Base-by-base conservation (phyloP, 1,140 invertebrate genomes). In the Palaemon carinicauda region DNA sequence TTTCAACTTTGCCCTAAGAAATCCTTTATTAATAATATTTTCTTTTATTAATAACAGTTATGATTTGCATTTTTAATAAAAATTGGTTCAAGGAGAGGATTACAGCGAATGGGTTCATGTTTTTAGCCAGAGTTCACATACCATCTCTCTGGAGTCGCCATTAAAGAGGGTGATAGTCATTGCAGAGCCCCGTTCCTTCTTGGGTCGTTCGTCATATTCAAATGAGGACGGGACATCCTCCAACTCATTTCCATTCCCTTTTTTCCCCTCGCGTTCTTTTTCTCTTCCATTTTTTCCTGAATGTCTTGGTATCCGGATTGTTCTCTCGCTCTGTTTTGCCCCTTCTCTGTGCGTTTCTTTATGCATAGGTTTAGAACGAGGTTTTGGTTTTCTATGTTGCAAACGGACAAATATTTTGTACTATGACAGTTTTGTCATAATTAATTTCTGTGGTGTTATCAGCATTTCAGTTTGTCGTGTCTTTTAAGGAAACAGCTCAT, bases 131-230 rank as follows among this genome's bases (percentile, higher is more conserved):
- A 41, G 33, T 41, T 41, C 33, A 41, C 9, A 41, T 41, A 41
- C 33, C 33, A 41, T 41, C 41, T 41, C 41, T 41, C 41, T 9
- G 2, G 27, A 29, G 33, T 24, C 24, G 69, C 9, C 19, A 73
- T 24, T 29, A 73, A 73, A 31, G 27, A 73, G 14, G 27, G 31
- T 4, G 69, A 73, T 29, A 27, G 82, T 83, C 82, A 83, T 83
- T 75, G 82, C 82, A 83, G 77, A 84, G 73, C 77, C 82, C 52
- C 77, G 73, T 77, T 65, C 73, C 60, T 56, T 41, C 82, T 54
- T 27, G 82, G 41, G 19, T 56, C 82, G 77, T 84, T 84, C 82
- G 73, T 84, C 82, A 84, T 84, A 84, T 84, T 84, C 82, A 84
- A 84, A 84, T 84, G 82, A 84, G 82, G 75, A 31, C 10, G 52